A percentile compares a stretch with the other conserved stretches of the same genome.
These are phyloP conservation scores for Leptodirus hochenwartii DNA, from an alignment of 2,888 invertebrate genomes.

Conservation along the genomic window DNA sequence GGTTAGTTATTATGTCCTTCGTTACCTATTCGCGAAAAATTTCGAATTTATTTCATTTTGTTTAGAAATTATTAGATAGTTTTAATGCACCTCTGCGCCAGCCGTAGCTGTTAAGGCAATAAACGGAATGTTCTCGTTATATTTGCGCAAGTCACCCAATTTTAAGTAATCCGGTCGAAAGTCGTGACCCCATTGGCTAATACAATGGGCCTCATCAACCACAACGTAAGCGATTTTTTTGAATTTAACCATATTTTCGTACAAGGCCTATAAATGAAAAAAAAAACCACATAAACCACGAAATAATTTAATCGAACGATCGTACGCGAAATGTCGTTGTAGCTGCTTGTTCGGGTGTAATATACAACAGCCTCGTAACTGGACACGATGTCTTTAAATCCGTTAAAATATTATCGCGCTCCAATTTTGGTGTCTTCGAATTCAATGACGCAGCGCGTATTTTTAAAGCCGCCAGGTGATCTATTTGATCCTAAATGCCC, in stretches of 20 bases:
- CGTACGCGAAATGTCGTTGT: constrained; percentile 48
- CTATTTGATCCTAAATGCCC: constrained; percentile 64
- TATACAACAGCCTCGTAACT: constrained; percentile 69
- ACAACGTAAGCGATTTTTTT: constrained; percentile 76
- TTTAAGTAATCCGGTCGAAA: constrained; percentile 91
- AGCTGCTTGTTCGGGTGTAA: constrained; percentile 93
- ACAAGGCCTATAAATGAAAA: constrained; percentile 30
- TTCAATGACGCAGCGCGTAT: constrained; percentile 81
- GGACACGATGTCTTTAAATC: constrained; percentile 57
- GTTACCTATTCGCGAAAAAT: constrained; percentile 36
- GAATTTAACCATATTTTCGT: constrained; percentile 50
- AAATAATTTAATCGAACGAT: constrained; percentile 1
- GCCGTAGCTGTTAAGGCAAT: constrained; percentile 96
- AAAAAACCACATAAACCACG: neutral
- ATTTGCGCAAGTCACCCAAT: constrained; percentile 50
- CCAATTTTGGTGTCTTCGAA: constrained; percentile 67
- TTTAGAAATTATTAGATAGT: neutral
- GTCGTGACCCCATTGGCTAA: constrained; percentile 98
- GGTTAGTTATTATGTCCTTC: constrained; percentile 60
- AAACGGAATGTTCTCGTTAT: constrained; percentile 59
- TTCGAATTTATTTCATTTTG: neutral
- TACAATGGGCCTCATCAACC: constrained; percentile 96
- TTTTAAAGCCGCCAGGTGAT: constrained; percentile 57
- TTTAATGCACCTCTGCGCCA: constrained; percentile 33
- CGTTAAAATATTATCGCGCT: constrained; percentile 55